Conservation (phyloP, 2,113 vertebrate species). For the Dromas ardeola region DNA sequence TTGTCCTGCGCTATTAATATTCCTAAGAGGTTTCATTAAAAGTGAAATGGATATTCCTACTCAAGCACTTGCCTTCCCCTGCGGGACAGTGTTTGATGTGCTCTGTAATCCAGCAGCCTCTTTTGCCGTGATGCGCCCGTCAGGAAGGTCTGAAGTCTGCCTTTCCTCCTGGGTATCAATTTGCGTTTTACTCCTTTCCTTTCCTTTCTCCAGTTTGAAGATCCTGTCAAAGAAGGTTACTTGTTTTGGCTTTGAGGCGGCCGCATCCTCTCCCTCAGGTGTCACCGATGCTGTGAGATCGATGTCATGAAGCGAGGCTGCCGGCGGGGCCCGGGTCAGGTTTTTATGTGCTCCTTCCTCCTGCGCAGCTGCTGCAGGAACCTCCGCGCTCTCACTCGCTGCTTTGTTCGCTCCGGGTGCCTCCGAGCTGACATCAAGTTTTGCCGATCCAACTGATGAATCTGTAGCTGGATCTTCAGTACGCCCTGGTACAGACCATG, state of each 20-base stretch:
- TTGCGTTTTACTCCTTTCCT: background rate
- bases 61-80: slow-evolving; percentile 68
- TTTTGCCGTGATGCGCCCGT: background rate
- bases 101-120: background rate
- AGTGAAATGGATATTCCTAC: rapidly evolving
- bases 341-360: background rate
- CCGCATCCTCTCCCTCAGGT: background rate
- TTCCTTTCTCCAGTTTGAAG: slow-evolving; percentile 78
- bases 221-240: slow-evolving; percentile 77
- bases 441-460: background rate
- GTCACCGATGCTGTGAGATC: background rate
- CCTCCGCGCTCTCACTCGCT: background rate
- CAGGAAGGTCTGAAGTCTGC: background rate
- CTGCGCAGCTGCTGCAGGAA: background rate
- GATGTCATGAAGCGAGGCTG: background rate
- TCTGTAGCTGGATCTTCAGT: slow-evolving; percentile 39
- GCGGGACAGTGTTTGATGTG: background rate
- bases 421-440: slow-evolving; percentile 46
- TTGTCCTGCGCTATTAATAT: background rate
- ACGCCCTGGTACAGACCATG: slow-evolving; percentile 77
- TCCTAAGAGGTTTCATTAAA: background rate
- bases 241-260: slow-evolving; percentile 10
- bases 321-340: background rate
- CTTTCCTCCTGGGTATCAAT: background rate
- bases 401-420: slow-evolving; percentile 27